A percentile compares a stretch with the other conserved stretches of the same genome.
Evolutionary conservation across 2,888 invertebrate genomes (phyloP).

Genomic region (Noctua comes): DNA sequence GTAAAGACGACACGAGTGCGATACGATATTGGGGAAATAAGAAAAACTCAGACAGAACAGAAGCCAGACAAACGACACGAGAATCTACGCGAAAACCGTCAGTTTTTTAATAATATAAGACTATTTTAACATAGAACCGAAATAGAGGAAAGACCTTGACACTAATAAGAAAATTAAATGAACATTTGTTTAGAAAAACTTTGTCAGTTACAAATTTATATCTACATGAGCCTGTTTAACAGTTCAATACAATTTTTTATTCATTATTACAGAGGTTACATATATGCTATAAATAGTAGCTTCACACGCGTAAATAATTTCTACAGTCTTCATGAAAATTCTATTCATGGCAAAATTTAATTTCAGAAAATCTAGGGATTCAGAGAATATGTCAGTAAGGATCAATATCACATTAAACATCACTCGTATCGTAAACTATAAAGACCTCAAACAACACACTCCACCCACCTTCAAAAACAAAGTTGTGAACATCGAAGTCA

Average conservation of each 20-base stretch:
- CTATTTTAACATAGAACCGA: slow-evolving; percentile 5
- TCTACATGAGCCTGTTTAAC: slow-evolving; percentile 17
- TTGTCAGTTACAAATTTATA: slow-evolving; percentile 3
- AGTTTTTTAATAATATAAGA: background rate
- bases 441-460: background rate
- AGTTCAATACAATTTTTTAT: background rate
- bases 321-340: background rate
- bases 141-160: slow-evolving; percentile 30
- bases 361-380: background rate
- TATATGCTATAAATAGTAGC: too few species aligned
- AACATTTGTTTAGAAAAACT: slow-evolving; percentile 33
- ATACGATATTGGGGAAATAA: background rate
- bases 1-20: slow-evolving; percentile 27
- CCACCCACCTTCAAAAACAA: slow-evolving; percentile 4
- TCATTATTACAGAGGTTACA: too few species aligned
- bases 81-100: background rate
- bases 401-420: background rate
- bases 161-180: slow-evolving; percentile 29
- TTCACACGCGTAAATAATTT: background rate
- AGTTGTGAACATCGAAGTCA: slow-evolving; percentile 17
- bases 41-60: background rate
- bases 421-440: slow-evolving; percentile 5
- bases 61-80: background rate
- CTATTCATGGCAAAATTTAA: background rate
- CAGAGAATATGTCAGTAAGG: background rate